Evolutionary conservation across 2,797 vertebrate species (phyloP).

Genomic region (Cottoperca gobio): DNA sequence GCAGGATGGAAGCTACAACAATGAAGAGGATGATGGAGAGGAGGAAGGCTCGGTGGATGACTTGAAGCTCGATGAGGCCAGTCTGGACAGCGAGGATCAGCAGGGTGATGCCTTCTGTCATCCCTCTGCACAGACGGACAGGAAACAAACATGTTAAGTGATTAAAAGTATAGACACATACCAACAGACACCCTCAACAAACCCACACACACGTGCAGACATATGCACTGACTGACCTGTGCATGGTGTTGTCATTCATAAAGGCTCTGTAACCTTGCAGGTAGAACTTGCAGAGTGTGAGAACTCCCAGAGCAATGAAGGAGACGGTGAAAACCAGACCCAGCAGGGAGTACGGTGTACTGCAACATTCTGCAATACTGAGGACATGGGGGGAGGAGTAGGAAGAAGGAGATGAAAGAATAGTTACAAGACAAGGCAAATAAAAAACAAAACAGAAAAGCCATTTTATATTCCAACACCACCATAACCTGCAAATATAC

Average conservation of each 20-base stretch:
- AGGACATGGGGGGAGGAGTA: background rate
- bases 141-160: background rate
- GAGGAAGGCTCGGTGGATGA: conserved; percentile 97
- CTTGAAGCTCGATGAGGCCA: conserved; percentile 97
- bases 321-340: conserved; percentile 99
- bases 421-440: background rate
- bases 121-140: conserved; percentile 85
- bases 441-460: background rate
- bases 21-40: conserved; percentile 99
- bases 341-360: conserved; percentile 95
- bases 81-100: conserved; percentile 97
- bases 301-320: conserved; percentile 95
- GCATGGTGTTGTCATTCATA: conserved; percentile 99
- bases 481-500: background rate
- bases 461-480: background rate
- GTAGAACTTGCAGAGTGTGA: conserved; percentile 99
- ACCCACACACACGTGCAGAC: background rate
- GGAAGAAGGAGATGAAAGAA: background rate
- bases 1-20: conserved; percentile 96
- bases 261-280: conserved; percentile 97
- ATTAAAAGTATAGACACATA: background rate
- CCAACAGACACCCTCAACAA: background rate
- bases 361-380: conserved; percentile 98
- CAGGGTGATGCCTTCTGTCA: conserved; percentile 98
- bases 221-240: conserved; percentile 84